A percentile compares a stretch with the other conserved stretches of the same genome.
Conservation (phyloP, 2,113 vertebrate species). For the Chlorodrepanis virens region DNA sequence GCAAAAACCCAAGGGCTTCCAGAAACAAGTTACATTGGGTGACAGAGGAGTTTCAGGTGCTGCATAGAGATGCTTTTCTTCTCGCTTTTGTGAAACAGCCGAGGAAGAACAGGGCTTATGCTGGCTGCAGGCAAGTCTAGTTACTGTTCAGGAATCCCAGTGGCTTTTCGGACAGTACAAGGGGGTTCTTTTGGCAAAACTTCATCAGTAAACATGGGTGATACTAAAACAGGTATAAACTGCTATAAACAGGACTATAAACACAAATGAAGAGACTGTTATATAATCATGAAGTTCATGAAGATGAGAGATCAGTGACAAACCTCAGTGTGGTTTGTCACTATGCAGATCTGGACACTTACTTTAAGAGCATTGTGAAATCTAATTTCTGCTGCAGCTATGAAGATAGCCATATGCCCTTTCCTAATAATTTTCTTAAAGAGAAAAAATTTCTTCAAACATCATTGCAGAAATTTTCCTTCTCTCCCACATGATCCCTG, state of each 20-base stretch:
- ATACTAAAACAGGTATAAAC: background rate
- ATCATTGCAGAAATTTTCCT: background rate
- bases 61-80: background rate
- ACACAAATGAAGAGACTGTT: background rate
- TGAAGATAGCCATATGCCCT: background rate
- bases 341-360: background rate
- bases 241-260: background rate
- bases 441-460: background rate
- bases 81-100: background rate
- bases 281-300: background rate
- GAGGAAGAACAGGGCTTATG: background rate
- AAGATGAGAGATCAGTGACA: background rate
- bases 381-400: background rate
- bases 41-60: background rate
- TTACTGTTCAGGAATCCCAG: background rate
- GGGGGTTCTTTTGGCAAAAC: background rate
- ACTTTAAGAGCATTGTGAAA: background rate
- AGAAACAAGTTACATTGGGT: background rate
- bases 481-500: background rate
- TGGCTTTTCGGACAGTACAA: background rate
- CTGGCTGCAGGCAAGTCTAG: background rate
- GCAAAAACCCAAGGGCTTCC: background rate
- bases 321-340: background rate
- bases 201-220: background rate
- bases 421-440: background rate